Evolutionary conservation across 2,797 vertebrate genomes (phyloP).

Genomic region (Notoglanidium macrostoma): DNA sequence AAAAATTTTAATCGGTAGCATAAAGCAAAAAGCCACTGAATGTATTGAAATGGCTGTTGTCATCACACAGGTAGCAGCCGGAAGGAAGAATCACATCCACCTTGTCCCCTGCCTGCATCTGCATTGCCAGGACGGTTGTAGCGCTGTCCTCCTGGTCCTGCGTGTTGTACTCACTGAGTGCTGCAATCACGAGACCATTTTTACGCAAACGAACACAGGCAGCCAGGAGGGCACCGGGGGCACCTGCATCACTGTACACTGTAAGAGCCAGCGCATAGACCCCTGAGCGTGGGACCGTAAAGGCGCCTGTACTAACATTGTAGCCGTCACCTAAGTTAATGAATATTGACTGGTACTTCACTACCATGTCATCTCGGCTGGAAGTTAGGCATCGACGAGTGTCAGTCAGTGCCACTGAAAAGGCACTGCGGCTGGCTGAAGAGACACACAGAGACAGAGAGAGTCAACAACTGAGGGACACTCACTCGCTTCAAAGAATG

Average conservation of each 20-base stretch:
- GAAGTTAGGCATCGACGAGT: constrained; percentile 51
- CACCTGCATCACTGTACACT: constrained; percentile 65
- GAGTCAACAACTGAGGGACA: not conserved
- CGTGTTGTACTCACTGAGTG: constrained; percentile 47
- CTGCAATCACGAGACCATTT: constrained; percentile 52
- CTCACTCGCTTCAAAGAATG: not conserved
- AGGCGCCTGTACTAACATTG: constrained; percentile 56
- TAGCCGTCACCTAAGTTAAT: constrained; percentile 69
- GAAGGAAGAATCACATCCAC: constrained; percentile 61
- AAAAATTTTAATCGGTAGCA: constrained; percentile 55
- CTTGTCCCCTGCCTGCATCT: constrained; percentile 62
- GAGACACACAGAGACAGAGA: not conserved
- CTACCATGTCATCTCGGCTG: fast-evolving
- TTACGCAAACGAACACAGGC: constrained; percentile 64
- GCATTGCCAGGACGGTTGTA: constrained; percentile 52
- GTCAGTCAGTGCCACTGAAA: constrained; percentile 68
- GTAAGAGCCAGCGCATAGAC: constrained; percentile 73
- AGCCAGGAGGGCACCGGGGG: not conserved
- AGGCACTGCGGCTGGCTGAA: constrained; percentile 71
- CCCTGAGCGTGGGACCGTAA: constrained; percentile 64
- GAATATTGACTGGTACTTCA: constrained; percentile 63
- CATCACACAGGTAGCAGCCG: constrained; percentile 66
- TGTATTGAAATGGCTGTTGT: constrained; percentile 69
- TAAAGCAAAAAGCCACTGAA: constrained; percentile 76
- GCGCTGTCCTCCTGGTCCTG: constrained; percentile 71